phyloP scores from a whole-genome alignment of 2,888 invertebrate genomes.

The Parelbella ahira region DNA sequence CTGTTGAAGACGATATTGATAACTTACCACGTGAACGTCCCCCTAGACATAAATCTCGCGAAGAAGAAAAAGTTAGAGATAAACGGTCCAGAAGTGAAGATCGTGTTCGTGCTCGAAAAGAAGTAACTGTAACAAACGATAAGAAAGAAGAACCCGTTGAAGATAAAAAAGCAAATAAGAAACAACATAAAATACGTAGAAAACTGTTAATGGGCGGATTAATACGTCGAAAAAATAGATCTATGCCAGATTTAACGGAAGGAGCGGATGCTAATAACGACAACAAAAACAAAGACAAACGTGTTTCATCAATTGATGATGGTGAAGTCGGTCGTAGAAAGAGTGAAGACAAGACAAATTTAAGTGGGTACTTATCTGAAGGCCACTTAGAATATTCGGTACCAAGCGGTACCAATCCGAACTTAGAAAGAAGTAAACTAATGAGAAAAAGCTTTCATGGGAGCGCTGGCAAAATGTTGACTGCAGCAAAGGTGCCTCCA shows the following conservation, averaged over 20 bases:
- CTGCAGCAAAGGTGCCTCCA: constrained; percentile 91
- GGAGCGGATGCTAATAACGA: constrained; percentile 82
- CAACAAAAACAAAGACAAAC: constrained; percentile 60
- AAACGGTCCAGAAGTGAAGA: constrained; percentile 93
- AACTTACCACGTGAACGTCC: constrained; percentile 86
- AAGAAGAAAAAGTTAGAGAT: constrained; percentile 85
- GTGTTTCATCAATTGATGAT: constrained; percentile 85
- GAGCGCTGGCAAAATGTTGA: constrained; percentile 89
- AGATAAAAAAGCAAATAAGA: constrained; percentile 88
- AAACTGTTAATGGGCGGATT: constrained; percentile 94
- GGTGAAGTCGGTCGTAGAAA: constrained; percentile 85
- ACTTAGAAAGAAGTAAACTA: constrained; percentile 90
- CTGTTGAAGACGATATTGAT: constrained; percentile 87
- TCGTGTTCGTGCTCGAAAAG: constrained; percentile 87
- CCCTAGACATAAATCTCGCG: constrained; percentile 85
- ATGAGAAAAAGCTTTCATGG: constrained; percentile 95
- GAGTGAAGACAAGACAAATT: constrained; percentile 78
- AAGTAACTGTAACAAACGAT: constrained; percentile 85
- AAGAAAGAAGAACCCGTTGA: constrained; percentile 83
- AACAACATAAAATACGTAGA: constrained; percentile 93
- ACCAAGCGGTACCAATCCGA: constrained; percentile 86
- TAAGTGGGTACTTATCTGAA: constrained; percentile 92
- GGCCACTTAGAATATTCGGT: constrained; percentile 90
- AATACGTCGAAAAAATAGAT: constrained; percentile 92
- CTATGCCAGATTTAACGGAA: constrained; percentile 95